Evolutionary conservation across 2,797 vertebrate species (phyloP).

Genomic region (Buceros bicornis): DNA sequence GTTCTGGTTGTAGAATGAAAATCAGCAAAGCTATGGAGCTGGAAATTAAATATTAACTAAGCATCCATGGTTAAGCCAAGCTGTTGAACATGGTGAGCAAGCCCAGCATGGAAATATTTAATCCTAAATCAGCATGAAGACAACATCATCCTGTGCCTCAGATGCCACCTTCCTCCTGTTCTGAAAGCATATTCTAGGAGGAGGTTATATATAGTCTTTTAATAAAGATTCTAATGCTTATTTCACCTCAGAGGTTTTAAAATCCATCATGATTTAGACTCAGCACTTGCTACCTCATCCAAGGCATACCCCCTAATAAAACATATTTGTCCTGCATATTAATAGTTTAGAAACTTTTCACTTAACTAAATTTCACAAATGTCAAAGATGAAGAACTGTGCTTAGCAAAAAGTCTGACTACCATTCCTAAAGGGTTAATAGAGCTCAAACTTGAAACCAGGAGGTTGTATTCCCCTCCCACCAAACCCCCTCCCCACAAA

Average conservation of each 20-base stretch:
- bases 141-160: not conserved
- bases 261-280: not conserved
- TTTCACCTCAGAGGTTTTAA: not conserved
- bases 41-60: not conserved
- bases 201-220: not conserved
- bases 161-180: not conserved
- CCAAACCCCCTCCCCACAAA: slow-evolving; percentile 22
- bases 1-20: not conserved
- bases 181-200: not conserved
- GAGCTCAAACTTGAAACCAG: slow-evolving; percentile 62
- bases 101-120: not conserved
- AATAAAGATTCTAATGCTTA: not conserved
- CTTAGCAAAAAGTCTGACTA: slow-evolving; percentile 12
- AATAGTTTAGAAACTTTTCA: not conserved
- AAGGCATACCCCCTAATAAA: not conserved
- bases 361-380: not conserved
- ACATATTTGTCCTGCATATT: not conserved
- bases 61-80: not conserved
- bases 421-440: slow-evolving; percentile 70
- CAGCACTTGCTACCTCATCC: not conserved
- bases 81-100: not conserved
- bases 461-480: slow-evolving; percentile 46
- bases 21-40: not conserved
- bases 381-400: not conserved
- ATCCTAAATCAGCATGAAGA: not conserved